Conservation (phyloP, 2,888 invertebrate genomes). For the Caenorhabditis doughertyi region DNA sequence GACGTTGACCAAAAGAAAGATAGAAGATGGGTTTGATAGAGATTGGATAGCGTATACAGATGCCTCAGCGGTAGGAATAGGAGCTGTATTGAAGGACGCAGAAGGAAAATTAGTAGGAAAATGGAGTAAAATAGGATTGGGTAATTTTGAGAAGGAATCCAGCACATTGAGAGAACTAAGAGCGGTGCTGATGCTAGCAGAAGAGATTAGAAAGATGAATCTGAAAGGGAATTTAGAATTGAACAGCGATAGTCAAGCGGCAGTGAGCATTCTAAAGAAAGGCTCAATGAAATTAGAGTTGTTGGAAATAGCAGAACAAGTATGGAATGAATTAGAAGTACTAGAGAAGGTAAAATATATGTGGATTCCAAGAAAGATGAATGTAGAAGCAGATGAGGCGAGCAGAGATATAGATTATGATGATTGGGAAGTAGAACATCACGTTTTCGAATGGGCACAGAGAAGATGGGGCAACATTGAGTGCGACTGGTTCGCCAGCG, state of each 20-base stretch:
- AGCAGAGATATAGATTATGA: constrained; percentile 26
- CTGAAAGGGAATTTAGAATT: neutral
- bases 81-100: constrained; percentile 1
- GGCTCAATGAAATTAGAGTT: constrained; percentile 20
- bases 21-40: neutral
- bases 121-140: neutral
- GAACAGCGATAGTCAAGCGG: constrained; percentile 2
- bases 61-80: constrained; percentile 1
- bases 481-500: constrained; percentile 10
- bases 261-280: constrained; percentile 13
- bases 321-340: neutral
- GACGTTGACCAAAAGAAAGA: neutral
- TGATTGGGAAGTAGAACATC: neutral
- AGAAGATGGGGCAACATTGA: neutral
- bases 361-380: constrained; percentile 18
- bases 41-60: constrained; percentile 4
- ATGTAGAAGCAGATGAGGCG: constrained; percentile 22
- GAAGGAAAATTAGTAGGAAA: neutral
- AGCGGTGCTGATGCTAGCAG: constrained; percentile 18
- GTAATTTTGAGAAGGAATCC: neutral
- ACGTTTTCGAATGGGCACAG: neutral
- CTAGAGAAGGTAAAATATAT: neutral
- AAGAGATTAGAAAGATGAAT: neutral
- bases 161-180: constrained; percentile 23
- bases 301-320: neutral